Conservation (phyloP, 2,113 vertebrate genomes). For the Chamaea fasciata region DNA sequence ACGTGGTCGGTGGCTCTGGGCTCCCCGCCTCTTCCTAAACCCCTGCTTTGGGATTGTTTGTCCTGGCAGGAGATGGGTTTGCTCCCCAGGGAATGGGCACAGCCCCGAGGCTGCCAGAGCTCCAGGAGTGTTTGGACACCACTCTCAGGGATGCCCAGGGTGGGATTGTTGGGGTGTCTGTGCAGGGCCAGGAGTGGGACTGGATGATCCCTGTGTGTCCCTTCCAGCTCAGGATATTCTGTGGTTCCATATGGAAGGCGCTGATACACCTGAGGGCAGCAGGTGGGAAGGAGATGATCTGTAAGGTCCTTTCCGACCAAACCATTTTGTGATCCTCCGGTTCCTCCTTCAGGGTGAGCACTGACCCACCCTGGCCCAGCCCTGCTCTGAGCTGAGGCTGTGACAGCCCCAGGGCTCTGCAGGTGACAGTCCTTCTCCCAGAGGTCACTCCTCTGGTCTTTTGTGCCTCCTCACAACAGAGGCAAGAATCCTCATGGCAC, state of each 20-base stretch:
- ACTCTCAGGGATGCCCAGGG: rapidly evolving
- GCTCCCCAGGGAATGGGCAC: neutral
- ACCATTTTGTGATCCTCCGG: neutral
- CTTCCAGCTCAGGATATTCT: neutral
- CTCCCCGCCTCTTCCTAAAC: neutral
- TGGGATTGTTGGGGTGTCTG: neutral
- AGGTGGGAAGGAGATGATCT: neutral
- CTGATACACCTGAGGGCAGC: neutral
- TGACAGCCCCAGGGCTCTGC: neutral
- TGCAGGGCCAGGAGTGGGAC: neutral
- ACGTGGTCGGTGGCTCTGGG: neutral
- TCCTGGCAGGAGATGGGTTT: neutral
- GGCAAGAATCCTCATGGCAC: neutral
- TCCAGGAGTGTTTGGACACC: rapidly evolving
- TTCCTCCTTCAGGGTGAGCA: neutral
- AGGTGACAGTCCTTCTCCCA: neutral
- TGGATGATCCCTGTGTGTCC: neutral
- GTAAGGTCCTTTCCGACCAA: neutral
- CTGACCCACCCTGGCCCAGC: neutral
- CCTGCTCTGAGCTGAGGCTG: neutral
- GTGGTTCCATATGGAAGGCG: neutral
- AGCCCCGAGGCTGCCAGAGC: neutral
- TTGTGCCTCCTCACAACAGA: rapidly evolving
- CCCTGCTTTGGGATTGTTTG: neutral
- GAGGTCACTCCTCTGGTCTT: neutral